phyloP scores from a whole-genome alignment of 2,888 invertebrate species.

The Hesperia comma region DNA sequence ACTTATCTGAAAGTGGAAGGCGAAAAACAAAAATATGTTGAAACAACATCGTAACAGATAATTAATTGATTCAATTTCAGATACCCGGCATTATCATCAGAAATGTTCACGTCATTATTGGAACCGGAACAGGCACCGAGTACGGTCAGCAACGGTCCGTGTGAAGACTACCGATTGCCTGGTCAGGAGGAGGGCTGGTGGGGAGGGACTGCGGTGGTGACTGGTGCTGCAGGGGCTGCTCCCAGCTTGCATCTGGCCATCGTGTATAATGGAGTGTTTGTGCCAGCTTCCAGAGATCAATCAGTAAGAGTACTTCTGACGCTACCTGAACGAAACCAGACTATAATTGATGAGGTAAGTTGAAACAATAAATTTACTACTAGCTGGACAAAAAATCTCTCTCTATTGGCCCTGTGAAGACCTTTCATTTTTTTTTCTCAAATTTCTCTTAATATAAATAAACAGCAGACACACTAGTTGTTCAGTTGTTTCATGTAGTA shows the following conservation, averaged over 20 bases:
- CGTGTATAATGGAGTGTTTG: constrained; percentile 92
- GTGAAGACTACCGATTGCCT: constrained; percentile 78
- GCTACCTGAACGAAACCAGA: constrained; percentile 88
- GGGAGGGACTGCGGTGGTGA: constrained; percentile 95
- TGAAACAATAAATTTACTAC: background rate
- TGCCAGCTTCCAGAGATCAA: constrained; percentile 86
- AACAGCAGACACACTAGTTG: too few relatives aligned
- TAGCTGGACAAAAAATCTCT: too few relatives aligned
- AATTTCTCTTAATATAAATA: too few relatives aligned
- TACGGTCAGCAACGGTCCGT: constrained; percentile 78
- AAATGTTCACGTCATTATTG: constrained; percentile 91
- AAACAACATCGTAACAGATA: too few relatives aligned
- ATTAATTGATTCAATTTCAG: constrained; percentile 49
- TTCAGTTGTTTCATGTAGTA: too few relatives aligned
- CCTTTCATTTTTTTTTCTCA: too few relatives aligned
- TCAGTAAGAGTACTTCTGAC: constrained; percentile 88
- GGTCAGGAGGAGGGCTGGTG: constrained; percentile 87
- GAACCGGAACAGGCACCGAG: constrained; percentile 87
- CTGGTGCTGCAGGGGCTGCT: constrained; percentile 90
- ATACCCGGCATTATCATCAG: constrained; percentile 90
- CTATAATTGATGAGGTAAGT: constrained; percentile 88
- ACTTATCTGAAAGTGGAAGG: too few relatives aligned
- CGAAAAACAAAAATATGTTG: too few relatives aligned
- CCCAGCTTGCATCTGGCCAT: constrained; percentile 92
- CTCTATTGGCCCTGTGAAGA: too few relatives aligned